These are phyloP conservation scores for Dryadula phaetusa DNA, from an alignment of 2,888 invertebrate genomes.

Conservation along the genomic window DNA sequence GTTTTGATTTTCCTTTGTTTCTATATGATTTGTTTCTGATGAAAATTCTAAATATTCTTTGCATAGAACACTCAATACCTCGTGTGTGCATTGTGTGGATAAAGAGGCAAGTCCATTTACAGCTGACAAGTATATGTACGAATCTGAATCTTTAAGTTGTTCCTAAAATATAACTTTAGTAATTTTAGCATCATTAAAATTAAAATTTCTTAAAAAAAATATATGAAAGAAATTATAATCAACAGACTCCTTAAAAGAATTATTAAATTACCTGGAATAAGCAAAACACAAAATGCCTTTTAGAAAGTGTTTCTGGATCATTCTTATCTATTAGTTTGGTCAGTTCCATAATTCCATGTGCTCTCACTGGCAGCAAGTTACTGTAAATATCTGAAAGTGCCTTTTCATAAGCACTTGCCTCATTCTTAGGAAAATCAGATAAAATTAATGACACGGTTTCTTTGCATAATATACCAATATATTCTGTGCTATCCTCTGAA, in stretches of 20 bases:
- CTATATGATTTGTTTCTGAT: slow-evolving; percentile 51
- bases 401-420: slow-evolving; percentile 79
- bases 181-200: too few species aligned
- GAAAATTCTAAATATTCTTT: slow-evolving; percentile 85
- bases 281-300: slow-evolving; percentile 87
- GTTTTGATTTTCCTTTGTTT: slow-evolving; percentile 64
- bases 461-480: slow-evolving; percentile 65
- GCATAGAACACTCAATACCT: slow-evolving; percentile 87
- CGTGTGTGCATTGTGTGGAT: slow-evolving; percentile 86
- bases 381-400: slow-evolving; percentile 88
- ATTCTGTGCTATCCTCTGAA: slow-evolving; percentile 52
- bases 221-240: slow-evolving; percentile 1
- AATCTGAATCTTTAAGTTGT: slow-evolving; percentile 90
- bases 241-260: background rate
- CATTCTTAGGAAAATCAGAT: slow-evolving; percentile 51
- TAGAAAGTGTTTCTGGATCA: slow-evolving; percentile 86
- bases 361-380: slow-evolving; percentile 90
- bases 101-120: slow-evolving; percentile 90
- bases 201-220: too few species aligned
- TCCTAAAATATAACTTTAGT: slow-evolving; percentile 84
- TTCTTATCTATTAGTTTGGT: slow-evolving; percentile 88
- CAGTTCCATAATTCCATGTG: slow-evolving; percentile 90
- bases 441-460: slow-evolving; percentile 65
- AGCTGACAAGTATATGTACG: slow-evolving; percentile 92
- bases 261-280: slow-evolving; percentile 86